Conservation (phyloP, 2,888 invertebrate species). For the Phyllotreta striolata region DNA sequence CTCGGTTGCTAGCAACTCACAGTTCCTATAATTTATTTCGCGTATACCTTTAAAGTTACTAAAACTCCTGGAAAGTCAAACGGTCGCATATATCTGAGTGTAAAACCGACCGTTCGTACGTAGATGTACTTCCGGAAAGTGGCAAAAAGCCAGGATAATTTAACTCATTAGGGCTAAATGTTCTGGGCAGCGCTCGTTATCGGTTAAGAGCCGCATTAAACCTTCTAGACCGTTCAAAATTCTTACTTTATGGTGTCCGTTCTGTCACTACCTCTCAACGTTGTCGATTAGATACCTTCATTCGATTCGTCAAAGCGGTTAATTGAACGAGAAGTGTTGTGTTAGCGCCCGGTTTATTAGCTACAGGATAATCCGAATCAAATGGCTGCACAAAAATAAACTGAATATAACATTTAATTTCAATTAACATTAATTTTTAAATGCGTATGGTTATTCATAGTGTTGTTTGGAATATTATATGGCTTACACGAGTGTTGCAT, state of each 20-base stretch:
- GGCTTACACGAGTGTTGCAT: not conserved
- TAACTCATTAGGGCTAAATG: slow-evolving; percentile 53
- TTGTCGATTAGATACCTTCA: slow-evolving; percentile 35
- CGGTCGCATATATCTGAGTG: slow-evolving; percentile 19
- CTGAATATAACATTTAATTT: no score
- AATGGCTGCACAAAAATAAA: no score
- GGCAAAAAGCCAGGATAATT: slow-evolving; percentile 50
- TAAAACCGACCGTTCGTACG: slow-evolving; percentile 35
- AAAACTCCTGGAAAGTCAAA: slow-evolving; percentile 16
- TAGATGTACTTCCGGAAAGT: slow-evolving; percentile 40
- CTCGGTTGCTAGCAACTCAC: slow-evolving; percentile 11
- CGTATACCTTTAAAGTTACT: slow-evolving; percentile 15
- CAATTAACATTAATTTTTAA: no score
- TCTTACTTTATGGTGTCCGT: slow-evolving; percentile 38
- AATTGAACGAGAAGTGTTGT: slow-evolving; percentile 35
- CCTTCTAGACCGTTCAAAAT: slow-evolving; percentile 39
- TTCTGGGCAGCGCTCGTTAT: slow-evolving; percentile 52
- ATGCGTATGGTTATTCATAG: not conserved
- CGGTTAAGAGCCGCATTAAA: slow-evolving; percentile 51
- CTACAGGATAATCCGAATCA: no score
- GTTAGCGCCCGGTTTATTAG: slow-evolving; percentile 18
- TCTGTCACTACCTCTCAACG: slow-evolving; percentile 30
- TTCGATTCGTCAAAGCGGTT: slow-evolving; percentile 34
- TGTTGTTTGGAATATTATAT: not conserved
- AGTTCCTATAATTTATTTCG: slow-evolving; percentile 15